Evolutionary conservation across 2,797 vertebrate genomes (phyloP), one percentile per base, ranked within the genome.

Genomic region (Arctocebus calabarensis): DNA sequence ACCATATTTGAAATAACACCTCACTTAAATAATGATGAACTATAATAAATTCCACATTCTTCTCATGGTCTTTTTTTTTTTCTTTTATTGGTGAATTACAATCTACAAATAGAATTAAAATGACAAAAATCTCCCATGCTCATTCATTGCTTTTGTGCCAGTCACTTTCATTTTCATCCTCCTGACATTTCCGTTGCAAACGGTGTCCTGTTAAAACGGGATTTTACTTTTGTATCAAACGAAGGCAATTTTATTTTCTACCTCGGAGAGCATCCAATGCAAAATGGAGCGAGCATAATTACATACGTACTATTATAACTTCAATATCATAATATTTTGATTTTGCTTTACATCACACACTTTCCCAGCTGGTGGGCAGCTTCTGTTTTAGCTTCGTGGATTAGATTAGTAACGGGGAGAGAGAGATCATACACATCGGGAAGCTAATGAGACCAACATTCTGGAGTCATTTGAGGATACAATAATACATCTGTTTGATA

Each of bases 311-410:
- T 93, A 96, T 97, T 96, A 79, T 92, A 97, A 94, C 96, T 97
- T 96, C 94, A 94, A 34, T 92, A 96, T 97, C 95, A 97, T 91
- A 97, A 97, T 97, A 97, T 97, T 97, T 97, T 97, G 95, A 96
- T 97, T 97, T 97, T 96, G 68, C 96, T 97, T 97, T 97, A 97
- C 23, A 97, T 97, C 93, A 85, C 86, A 94, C 25, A 57, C 82
- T 96, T 77, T 86, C 93, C 96, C 97, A 97, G 97, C 96, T 97
- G 95, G 96, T 96, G 96, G 96, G 94, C 96, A 97, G 96, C 96
- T 96, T 97, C 96, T 97, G 96, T 96, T 97, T 97, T 93, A 96
- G 93, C 73, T 97, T 68, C 90, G 23, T 81, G 96, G 64, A 95
- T 97, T 96, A 96, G 92, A 96, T 97, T 95, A 97, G 97, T 90